A percentile compares a stretch with the other conserved stretches of the same genome.
phyloP scores from a whole-genome alignment of 1,140 invertebrate genomes.

The Macrobrachium nipponense region DNA sequence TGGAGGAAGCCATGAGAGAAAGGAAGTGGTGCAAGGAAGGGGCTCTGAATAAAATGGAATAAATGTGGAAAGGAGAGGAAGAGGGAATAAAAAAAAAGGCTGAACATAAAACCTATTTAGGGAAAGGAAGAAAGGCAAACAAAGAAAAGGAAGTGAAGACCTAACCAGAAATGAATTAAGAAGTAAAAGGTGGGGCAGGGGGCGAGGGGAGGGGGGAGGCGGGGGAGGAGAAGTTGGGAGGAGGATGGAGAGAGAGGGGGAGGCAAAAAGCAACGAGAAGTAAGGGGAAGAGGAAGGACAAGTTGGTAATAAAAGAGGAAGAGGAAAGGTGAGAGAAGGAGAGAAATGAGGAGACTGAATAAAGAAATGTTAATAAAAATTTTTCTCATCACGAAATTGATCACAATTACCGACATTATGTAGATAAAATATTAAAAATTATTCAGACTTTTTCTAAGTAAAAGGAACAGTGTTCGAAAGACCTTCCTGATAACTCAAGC shows the following conservation, averaged over 20 bases:
- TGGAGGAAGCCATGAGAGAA: not conserved
- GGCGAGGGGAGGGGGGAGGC: not conserved
- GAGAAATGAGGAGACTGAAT: not conserved
- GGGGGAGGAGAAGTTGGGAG: not conserved
- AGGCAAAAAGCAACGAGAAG: not conserved
- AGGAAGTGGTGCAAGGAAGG: not conserved
- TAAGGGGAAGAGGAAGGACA: no score
- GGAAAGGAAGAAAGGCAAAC: not conserved
- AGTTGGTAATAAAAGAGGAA: no score
- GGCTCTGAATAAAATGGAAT: not conserved
- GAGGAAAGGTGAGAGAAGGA: not conserved
- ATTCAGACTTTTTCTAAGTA: no score
- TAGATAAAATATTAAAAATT: no score
- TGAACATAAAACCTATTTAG: not conserved
- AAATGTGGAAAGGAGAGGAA: not conserved
- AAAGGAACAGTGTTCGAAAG: no score
- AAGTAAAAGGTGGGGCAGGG: constrained; percentile 7
- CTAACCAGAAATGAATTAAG: not conserved
- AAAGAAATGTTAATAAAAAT: not conserved
- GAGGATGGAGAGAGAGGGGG: constrained; percentile 7
- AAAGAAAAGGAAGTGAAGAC: constrained; percentile 7
- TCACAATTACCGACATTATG: no score
- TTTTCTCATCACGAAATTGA: no score
- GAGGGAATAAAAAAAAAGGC: not conserved
- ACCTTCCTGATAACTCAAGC: no score